These are phyloP conservation scores for Pogonocichla stellata DNA, from an alignment of 2,113 vertebrate genomes.

Conservation along the genomic window DNA sequence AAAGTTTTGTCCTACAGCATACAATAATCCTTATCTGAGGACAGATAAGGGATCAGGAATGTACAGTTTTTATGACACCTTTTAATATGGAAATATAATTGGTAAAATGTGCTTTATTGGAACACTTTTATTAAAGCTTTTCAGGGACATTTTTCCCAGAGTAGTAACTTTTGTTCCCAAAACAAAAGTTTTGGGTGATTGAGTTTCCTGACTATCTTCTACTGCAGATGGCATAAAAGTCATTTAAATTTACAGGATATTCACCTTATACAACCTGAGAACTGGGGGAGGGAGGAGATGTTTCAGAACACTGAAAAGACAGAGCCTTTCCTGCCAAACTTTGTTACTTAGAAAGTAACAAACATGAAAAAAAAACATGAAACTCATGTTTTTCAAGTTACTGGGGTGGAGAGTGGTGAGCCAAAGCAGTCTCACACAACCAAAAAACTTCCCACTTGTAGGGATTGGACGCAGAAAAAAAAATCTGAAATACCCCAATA, in stretches of 20 bases:
- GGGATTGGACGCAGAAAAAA: not conserved
- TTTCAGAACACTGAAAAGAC: not conserved
- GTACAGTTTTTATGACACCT: not conserved
- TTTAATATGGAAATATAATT: not conserved
- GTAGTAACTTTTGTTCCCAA: not conserved
- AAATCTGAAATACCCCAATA: not conserved
- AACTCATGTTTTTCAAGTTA: not conserved
- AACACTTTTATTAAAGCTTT: not conserved
- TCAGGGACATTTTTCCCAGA: not conserved
- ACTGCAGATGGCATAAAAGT: not conserved
- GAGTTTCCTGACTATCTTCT: not conserved
- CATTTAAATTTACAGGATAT: not conserved
- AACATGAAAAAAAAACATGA: too few species aligned
- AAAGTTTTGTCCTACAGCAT: not conserved
- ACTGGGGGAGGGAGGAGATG: not conserved
- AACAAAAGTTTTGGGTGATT: not conserved
- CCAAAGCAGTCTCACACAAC: not conserved
- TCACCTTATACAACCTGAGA: not conserved
- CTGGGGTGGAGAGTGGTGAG: accelerated
- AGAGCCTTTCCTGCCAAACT: not conserved
- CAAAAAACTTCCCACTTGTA: not conserved
- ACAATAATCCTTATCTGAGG: not conserved
- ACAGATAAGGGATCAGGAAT: not conserved
- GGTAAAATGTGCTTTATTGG: not conserved
- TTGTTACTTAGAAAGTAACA: not conserved